phyloP scores from a whole-genome alignment of 2,113 vertebrate species.

The Caloenas nicobarica region DNA sequence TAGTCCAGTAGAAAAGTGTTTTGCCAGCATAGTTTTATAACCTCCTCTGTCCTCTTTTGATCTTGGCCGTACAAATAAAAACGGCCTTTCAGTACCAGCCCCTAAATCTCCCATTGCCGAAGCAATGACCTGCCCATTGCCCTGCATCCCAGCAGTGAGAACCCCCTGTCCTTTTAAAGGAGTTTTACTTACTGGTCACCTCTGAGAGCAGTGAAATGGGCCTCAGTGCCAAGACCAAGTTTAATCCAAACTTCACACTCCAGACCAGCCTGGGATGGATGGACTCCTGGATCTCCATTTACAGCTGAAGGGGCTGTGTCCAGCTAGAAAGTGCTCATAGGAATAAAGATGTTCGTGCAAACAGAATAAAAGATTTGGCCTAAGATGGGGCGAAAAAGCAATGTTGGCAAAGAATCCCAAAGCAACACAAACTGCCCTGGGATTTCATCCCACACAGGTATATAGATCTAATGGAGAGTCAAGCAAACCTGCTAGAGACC shows the following conservation, averaged over 20 bases:
- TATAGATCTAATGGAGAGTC: rapidly evolving
- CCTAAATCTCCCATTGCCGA: neutral
- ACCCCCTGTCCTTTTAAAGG: neutral
- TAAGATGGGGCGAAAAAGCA: neutral
- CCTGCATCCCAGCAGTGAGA: neutral
- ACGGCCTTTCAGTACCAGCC: neutral
- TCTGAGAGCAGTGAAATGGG: neutral
- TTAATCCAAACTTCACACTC: neutral
- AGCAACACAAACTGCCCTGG: neutral
- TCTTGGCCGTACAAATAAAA: neutral
- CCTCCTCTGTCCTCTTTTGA: neutral
- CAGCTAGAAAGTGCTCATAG: neutral
- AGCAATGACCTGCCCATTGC: neutral
- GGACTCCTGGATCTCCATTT: neutral
- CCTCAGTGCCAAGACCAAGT: neutral
- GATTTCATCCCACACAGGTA: neutral
- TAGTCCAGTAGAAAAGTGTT: neutral
- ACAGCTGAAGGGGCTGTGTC: neutral
- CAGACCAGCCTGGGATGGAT: neutral
- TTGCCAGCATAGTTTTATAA: neutral
- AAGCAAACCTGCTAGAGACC: neutral
- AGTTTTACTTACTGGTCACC: neutral
- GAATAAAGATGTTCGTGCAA: neutral
- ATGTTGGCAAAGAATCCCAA: neutral
- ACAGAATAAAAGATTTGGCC: neutral